Conservation (phyloP, 2,113 vertebrate species). For the Poeciliopsis turrubarensis region DNA sequence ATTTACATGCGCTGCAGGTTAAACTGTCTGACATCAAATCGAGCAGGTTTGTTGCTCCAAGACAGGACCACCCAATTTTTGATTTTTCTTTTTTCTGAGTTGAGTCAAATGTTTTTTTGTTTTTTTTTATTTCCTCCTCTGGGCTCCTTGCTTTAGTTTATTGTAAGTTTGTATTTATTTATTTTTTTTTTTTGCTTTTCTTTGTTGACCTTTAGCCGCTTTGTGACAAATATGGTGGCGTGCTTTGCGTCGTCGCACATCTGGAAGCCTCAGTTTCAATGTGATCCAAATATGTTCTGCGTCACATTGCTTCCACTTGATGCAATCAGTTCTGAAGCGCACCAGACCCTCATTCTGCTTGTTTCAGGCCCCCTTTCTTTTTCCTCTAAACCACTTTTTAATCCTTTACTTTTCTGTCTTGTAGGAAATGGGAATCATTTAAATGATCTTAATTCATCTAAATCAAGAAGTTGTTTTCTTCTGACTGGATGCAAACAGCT, state of each 20-base stretch:
- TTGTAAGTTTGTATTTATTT: too few species aligned
- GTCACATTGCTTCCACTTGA: background rate
- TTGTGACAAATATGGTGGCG: background rate
- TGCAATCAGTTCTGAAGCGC: background rate
- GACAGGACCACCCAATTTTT: background rate
- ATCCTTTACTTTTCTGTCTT: background rate
- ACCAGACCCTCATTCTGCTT: background rate
- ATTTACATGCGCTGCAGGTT: background rate
- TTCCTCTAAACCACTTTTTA: background rate
- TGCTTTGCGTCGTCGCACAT: background rate
- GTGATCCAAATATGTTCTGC: background rate
- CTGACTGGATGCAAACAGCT: background rate
- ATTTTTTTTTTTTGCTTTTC: too few species aligned
- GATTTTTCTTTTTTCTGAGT: background rate
- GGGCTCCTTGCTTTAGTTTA: too few species aligned
- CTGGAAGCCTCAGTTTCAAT: background rate
- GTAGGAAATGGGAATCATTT: background rate
- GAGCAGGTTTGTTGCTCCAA: background rate
- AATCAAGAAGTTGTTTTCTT: background rate
- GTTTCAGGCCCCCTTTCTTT: background rate
- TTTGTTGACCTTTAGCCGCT: background rate
- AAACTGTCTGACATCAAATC: background rate
- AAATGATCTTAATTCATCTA: background rate
- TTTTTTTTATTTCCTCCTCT: too few species aligned
- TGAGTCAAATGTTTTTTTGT: background rate